Evolutionary conservation across 37 sponge, comb jelly and placozoan species (phyloP), one percentile per base, ranked within the genome.

Genomic region (Haliclona indistincta): DNA sequence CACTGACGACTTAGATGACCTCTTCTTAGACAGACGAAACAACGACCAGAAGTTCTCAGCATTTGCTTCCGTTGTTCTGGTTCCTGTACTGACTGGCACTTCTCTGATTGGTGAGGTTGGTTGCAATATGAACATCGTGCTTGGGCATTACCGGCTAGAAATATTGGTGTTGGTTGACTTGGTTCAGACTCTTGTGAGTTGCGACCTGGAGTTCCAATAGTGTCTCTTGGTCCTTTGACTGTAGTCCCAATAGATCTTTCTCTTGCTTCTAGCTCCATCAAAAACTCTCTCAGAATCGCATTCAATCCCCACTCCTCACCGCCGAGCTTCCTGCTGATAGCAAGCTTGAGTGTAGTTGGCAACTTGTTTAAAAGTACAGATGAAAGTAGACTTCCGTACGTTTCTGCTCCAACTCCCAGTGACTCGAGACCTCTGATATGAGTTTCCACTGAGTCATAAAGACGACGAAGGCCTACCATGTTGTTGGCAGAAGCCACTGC

Each of bases 1-100:
- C 79, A 79, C 32, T 28, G 20, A 13, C 41, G 68, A 53, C 41
- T 36, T 25, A 77, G 28, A 35, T 77, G 68, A 23, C 68, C 67
- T 53, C 64, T 77, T 35, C 56, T 35, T 1, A 51, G 69, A 38
- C 79, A 67, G n/a, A 79, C 43, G 34, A 42, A 79, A 54, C 69
- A 79, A 36, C 69, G 29, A 40, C 79, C 70, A 36, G 79, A 37
- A n/a, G 22, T 79, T 28, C 60, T 67, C 17, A 67, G 58, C 6
- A 68, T 15, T 15, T 55, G 56, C 32, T 39, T 35, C n/a, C 79
- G 62, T 22, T 55, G 13, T 47, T 47, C 56, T 22, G 54, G 36
- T 3, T 25, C 41, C 2, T 68, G 17, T 28, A 79, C 79, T 2
- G 43, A 15, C 36, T 22, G 60, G 36, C 79, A 79, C 7, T 22